phyloP scores from a whole-genome alignment of 2,888 invertebrate genomes.

The Synergus laeviventris region DNA sequence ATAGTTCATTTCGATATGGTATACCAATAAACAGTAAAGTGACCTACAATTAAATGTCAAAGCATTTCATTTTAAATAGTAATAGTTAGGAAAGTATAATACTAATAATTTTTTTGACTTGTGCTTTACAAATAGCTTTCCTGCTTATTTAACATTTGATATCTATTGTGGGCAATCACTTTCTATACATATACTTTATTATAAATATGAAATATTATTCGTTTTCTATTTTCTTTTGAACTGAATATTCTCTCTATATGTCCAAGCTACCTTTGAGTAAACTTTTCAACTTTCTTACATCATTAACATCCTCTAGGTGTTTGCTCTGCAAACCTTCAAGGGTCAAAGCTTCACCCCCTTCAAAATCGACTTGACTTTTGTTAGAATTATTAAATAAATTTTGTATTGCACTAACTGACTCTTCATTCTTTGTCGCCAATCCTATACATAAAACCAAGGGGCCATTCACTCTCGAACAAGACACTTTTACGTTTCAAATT shows the following conservation, averaged over 20 bases:
- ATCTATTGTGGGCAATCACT: neutral
- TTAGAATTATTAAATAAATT: neutral
- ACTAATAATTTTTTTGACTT: no score
- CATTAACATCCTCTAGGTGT: neutral
- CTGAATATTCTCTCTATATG: neutral
- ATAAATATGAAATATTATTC: neutral
- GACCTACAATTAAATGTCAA: no score
- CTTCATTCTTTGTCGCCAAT: no score
- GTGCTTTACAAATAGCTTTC: neutral
- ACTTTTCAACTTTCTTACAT: conserved; percentile 7
- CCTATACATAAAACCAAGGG: no score
- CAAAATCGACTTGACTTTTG: neutral
- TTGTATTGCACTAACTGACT: neutral
- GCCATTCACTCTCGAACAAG: no score
- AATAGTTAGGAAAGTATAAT: no score
- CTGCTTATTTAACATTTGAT: neutral
- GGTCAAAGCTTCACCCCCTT: neutral
- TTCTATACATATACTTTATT: neutral
- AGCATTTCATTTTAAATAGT: no score
- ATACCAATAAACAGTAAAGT: no score
- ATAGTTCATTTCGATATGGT: no score
- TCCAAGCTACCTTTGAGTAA: neutral
- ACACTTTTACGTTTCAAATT: no score
- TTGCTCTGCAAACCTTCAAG: neutral
- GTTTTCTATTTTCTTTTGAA: neutral